phyloP scores from a whole-genome alignment of 2,113 vertebrate genomes.

The Nannospalax galili region DNA sequence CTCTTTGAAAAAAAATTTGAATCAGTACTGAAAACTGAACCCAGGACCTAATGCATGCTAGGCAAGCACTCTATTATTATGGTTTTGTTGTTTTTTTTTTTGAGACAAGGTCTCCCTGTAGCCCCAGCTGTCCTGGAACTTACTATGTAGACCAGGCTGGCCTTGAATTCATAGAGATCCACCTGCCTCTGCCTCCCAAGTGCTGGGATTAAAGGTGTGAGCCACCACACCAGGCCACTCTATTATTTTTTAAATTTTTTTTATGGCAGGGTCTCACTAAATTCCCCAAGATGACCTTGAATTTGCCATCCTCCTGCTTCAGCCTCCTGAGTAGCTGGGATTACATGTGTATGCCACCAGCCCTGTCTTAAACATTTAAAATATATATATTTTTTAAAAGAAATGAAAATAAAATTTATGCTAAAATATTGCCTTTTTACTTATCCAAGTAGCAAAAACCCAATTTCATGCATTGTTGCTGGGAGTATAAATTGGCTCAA shows the following conservation, averaged over 20 bases:
- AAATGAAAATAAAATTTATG: constrained; percentile 49
- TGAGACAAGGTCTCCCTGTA: too few relatives aligned
- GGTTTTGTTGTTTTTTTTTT: too few relatives aligned
- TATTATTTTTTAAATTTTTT: background rate
- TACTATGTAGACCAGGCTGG: too few relatives aligned
- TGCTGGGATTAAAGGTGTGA: too few relatives aligned
- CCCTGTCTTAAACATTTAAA: background rate
- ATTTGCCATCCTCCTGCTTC: background rate
- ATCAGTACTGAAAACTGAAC: background rate
- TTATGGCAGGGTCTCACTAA: background rate
- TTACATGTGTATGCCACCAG: background rate
- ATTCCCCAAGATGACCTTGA: background rate
- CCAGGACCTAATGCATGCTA: background rate
- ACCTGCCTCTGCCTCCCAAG: too few relatives aligned
- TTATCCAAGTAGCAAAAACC: constrained; percentile 7
- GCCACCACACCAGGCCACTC: too few relatives aligned
- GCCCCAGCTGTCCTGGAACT: too few relatives aligned
- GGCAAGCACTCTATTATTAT: background rate
- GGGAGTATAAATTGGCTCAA: background rate
- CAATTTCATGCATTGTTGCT: constrained; percentile 1
- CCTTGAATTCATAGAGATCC: too few relatives aligned
- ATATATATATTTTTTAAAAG: constrained; percentile 39
- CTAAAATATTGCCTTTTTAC: background rate
- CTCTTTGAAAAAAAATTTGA: background rate
- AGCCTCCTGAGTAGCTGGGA: background rate